Conservation (phyloP, 2,888 invertebrate genomes). For the Cacoxenus indagator region DNA sequence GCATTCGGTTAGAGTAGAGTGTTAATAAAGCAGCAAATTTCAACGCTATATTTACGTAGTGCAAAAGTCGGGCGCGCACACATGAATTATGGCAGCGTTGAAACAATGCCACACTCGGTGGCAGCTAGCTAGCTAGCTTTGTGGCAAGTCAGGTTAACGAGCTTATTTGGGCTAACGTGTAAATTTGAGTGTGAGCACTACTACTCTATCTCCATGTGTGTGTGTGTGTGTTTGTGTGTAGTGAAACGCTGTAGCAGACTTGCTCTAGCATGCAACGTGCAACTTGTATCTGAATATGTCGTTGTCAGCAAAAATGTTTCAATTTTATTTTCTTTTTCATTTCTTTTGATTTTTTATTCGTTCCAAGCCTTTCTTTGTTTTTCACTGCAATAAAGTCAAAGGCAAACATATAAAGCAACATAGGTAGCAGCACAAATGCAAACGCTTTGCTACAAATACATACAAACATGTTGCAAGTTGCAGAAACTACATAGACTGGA, state of each 20-base stretch:
- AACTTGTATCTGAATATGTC: slow-evolving; percentile 12
- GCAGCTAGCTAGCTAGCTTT: not conserved
- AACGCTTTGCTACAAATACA: not conserved
- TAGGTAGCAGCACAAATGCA: not conserved
- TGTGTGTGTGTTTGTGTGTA: no score
- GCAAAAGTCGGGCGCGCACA: not conserved
- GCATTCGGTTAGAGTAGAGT: slow-evolving; percentile 8
- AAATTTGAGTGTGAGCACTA: slow-evolving; percentile 50
- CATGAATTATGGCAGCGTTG: slow-evolving; percentile 3
- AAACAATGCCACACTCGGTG: slow-evolving; percentile 6
- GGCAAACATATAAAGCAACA: not conserved
- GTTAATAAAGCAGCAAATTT: slow-evolving; percentile 21
- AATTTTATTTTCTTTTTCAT: slow-evolving; percentile 43
- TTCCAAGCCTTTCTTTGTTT: not conserved
- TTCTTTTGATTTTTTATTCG: not conserved
- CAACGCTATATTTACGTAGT: not conserved
- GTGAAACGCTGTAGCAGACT: slow-evolving; percentile 43
- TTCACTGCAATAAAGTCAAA: not conserved
- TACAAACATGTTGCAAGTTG: not conserved
- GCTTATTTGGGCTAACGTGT: slow-evolving; percentile 58
- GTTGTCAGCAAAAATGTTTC: slow-evolving; percentile 28
- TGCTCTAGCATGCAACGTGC: slow-evolving; percentile 15
- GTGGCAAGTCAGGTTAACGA: slow-evolving; percentile 37
- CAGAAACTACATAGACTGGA: not conserved
- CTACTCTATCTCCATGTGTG: no score